Evolutionary conservation across 2,888 invertebrate genomes (phyloP).

Genomic region (Parapristionchus giblindavisi): DNA sequence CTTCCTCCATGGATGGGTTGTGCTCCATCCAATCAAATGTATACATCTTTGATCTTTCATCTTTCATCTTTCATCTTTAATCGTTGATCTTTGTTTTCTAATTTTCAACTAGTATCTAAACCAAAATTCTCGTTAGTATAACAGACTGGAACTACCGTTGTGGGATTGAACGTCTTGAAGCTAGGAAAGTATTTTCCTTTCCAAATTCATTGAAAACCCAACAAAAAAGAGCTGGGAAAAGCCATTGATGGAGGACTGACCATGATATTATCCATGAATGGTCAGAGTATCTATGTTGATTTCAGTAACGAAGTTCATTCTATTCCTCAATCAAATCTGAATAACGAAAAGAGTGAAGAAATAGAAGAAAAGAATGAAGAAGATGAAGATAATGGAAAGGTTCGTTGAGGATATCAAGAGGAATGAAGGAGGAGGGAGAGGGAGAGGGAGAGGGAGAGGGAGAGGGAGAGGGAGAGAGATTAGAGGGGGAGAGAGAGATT

Average conservation of each 20-base stretch:
- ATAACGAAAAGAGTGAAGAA: neutral
- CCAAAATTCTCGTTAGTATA: too few relatives aligned
- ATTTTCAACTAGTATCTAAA: too few relatives aligned
- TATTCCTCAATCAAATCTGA: neutral
- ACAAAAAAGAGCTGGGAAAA: too few relatives aligned
- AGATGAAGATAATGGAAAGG: constrained; percentile 1
- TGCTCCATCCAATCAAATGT: neutral
- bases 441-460: neutral
- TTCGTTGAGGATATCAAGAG: constrained; percentile 15
- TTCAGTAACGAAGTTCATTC: too few relatives aligned
- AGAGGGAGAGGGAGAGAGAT: neutral
- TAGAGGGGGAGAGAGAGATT: neutral
- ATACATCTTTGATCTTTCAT: neutral
- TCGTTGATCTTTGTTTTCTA: constrained; percentile 3
- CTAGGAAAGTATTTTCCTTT: too few relatives aligned
- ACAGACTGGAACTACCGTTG: too few relatives aligned
- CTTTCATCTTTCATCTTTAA: constrained; percentile 10
- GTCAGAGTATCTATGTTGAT: too few relatives aligned
- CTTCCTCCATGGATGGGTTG: constrained; percentile 32
- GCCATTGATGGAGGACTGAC: too few relatives aligned
- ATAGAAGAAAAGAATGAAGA: neutral
- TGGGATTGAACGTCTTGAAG: too few relatives aligned
- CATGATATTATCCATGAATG: too few relatives aligned
- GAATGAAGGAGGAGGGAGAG: neutral
- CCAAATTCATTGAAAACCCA: too few relatives aligned